These are phyloP conservation scores for Spermophilus dauricus DNA, from an alignment of 2,113 vertebrate genomes.

Conservation along the genomic window DNA sequence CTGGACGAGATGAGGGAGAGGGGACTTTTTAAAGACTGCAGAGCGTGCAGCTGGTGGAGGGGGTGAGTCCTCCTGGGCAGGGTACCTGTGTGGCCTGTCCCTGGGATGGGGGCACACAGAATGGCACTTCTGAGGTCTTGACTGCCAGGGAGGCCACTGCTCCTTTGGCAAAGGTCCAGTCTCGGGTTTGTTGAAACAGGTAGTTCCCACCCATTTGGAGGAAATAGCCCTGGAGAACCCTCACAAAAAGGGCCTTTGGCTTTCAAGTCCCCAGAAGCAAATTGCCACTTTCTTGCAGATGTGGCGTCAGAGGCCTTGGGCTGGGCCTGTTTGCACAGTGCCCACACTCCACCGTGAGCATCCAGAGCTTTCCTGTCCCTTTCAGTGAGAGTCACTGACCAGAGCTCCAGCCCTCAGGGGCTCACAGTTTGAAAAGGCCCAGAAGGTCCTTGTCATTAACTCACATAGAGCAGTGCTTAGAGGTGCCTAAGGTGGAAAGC, in stretches of 20 bases:
- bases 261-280: not conserved
- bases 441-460: not conserved
- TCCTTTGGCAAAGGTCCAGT: not conserved
- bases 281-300: not conserved
- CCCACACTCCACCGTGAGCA: not conserved
- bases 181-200: not conserved
- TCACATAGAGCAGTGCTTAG: fast-evolving
- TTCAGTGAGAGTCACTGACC: not conserved
- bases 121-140: not conserved
- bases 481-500: not conserved
- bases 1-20: slow-evolving; percentile 17
- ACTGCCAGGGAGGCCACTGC: not conserved
- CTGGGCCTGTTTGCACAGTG: not conserved
- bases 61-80: not conserved
- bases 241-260: not conserved
- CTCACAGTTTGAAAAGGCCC: not conserved
- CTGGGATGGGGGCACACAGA: not conserved
- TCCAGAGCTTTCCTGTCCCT: not conserved
- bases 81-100: not conserved
- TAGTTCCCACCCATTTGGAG: not conserved
- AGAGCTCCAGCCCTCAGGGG: not conserved
- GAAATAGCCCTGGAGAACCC: not conserved
- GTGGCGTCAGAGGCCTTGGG: not conserved
- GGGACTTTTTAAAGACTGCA: slow-evolving; percentile 39
- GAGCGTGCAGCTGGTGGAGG: not conserved